These are phyloP conservation scores for Lycodopsis pacificus DNA, from an alignment of 2,797 vertebrate species.

Conservation along the genomic window DNA sequence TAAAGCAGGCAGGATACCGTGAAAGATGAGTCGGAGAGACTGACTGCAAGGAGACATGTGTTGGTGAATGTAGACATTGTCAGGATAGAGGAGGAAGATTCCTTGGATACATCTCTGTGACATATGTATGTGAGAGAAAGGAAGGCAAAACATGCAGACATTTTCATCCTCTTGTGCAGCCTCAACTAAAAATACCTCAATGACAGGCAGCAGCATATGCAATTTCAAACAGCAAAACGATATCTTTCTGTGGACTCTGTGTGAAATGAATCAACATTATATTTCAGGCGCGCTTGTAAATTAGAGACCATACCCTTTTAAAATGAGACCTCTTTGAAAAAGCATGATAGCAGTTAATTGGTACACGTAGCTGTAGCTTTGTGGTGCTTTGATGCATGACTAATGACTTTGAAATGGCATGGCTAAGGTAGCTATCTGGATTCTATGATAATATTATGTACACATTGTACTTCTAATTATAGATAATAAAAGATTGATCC, in stretches of 20 bases:
- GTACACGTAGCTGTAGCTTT: neutral
- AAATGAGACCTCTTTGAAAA: neutral
- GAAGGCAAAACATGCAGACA: neutral
- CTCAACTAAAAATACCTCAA: neutral
- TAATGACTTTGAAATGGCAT: neutral
- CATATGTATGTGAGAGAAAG: neutral
- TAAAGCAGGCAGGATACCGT: slow-evolving; percentile 5
- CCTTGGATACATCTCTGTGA: neutral
- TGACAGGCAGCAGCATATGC: neutral
- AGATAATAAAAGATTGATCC: neutral
- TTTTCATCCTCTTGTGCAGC: neutral
- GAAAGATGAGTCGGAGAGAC: slow-evolving; percentile 1
- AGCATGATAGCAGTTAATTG: neutral
- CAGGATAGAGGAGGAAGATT: slow-evolving; percentile 4
- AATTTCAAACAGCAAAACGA: neutral
- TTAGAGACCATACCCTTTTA: neutral
- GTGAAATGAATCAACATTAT: slow-evolving; percentile 6
- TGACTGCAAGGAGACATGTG: neutral
- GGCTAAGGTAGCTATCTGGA: neutral
- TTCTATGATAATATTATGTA: neutral
- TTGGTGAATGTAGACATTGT: slow-evolving; percentile 8
- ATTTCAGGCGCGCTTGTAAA: neutral
- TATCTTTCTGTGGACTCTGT: neutral
- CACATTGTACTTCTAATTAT: neutral
- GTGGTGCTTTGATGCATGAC: neutral